A percentile compares a stretch with the other conserved stretches of the same genome.
Conservation (phyloP, 2,113 vertebrate species). For the Xiphophorus couchianus region DNA sequence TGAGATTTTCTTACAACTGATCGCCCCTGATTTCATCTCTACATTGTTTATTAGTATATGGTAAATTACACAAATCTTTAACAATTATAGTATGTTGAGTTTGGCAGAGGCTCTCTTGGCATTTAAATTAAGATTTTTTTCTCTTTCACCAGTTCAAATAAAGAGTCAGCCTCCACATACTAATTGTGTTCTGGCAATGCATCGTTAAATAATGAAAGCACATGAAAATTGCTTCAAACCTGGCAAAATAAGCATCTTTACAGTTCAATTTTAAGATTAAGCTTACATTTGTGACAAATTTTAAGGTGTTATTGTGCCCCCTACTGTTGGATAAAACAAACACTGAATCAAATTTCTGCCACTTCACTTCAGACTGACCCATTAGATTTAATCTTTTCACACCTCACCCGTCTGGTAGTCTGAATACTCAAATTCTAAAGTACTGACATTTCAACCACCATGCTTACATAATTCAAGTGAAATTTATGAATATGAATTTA, state of each 20-base stretch:
- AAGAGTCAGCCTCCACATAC: not conserved
- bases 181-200: not conserved
- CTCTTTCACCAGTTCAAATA: not conserved
- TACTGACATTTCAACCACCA: not conserved
- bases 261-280: no score
- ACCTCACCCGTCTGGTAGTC: not conserved
- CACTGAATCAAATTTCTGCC: not conserved
- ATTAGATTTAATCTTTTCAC: not conserved
- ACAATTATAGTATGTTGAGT: no score
- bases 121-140: not conserved
- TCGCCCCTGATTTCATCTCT: conserved; percentile 1
- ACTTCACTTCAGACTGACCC: not conserved
- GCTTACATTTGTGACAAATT: not conserved
- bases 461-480: not conserved
- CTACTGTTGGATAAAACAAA: conserved; percentile 34
- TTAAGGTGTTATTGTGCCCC: conserved; percentile 41
- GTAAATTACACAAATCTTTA: not conserved
- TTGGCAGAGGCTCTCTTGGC: not conserved
- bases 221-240: no score
- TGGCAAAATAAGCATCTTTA: no score
- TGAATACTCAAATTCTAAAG: no score
- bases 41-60: not conserved
- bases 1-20: not conserved
- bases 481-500: not conserved
- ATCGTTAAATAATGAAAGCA: not conserved